Evolutionary conservation across 2,888 invertebrate species (phyloP), one percentile per base, ranked within the genome.

Genomic region (Melangyna quadrimaculata): DNA sequence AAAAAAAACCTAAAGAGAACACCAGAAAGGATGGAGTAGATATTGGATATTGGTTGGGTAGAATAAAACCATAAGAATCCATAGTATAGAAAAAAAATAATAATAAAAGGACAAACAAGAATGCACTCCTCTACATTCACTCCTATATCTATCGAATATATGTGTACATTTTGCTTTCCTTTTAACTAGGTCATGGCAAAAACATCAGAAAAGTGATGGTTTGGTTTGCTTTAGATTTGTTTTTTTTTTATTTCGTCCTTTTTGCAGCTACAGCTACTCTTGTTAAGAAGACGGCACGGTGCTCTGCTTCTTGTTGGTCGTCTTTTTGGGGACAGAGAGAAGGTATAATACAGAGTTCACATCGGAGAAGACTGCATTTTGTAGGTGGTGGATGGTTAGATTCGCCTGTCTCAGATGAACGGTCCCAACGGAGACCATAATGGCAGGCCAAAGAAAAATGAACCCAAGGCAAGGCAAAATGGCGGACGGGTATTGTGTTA

Each of bases 111-210:
- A 72, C 32, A 17, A 29, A 63, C 7, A 19, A 45, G 19, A 40
- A 24, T 22, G 32, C 74, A 55, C 53, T 35, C 57, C 29, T 57
- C 48, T 10, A 48, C 48, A 12, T 35, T 35, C 7, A 57, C 5
- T 53, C 9, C 29, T n/a, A 22, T 37, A 12, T 24, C 7, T 14
- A 37, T 59, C 22, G 57, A 22, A 9, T 19, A 19, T 35, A 67
- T n/a, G n/a, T n/a, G n/a, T 14, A 67, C 40, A 74, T 29, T 53
- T 65, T 67, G 45, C 24, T 22, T 48, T 22, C n/a, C 45, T 6
- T n/a, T 55, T 27, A 67, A 67, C 45, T 67, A 75, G 75, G 75
- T 75, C 75, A 74, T 74, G 65, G 53, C 27, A 55, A 65, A 29
- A 65, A 27, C 45, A 65, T 65, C 63, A 40, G 61, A 40, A n/a